These are phyloP conservation scores for Microctenopoma stevenorrisi DNA, from an alignment of 2,797 vertebrate genomes.

Conservation along the genomic window DNA sequence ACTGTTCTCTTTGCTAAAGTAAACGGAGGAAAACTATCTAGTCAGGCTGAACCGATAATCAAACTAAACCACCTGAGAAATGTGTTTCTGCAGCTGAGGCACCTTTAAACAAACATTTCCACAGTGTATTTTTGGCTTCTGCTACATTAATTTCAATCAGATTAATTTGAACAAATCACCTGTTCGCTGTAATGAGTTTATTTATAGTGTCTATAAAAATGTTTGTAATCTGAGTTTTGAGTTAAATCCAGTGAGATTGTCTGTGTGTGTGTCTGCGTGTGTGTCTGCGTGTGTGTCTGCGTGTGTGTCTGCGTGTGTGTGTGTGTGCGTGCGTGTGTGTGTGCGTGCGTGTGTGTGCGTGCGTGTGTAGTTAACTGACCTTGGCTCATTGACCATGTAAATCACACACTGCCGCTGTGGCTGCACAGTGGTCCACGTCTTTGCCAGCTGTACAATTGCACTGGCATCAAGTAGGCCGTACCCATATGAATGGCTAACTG, in stretches of 20 bases:
- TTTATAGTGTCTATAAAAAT: constrained; percentile 8
- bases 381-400: constrained; percentile 89
- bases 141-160: neutral
- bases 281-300: constrained; percentile 8
- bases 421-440: constrained; percentile 91
- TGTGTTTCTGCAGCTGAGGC: neutral
- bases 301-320: neutral
- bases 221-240: neutral
- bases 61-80: neutral
- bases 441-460: constrained; percentile 90
- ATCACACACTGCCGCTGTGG: constrained; percentile 93
- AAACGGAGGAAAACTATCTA: neutral
- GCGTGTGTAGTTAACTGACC: constrained; percentile 77
- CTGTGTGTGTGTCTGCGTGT: neutral
- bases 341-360: constrained; percentile 7
- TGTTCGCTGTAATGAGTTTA: neutral
- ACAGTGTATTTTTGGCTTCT: constrained; percentile 2
- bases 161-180: neutral
- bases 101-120: constrained; percentile 5
- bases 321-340: constrained; percentile 14
- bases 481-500: constrained; percentile 98
- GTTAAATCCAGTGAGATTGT: neutral
- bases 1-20: too few species aligned
- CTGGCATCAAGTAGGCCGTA: constrained; percentile 94
- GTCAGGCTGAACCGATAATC: neutral